Conservation (phyloP, 1,140 invertebrate genomes). For the Chymomyza costata region DNA sequence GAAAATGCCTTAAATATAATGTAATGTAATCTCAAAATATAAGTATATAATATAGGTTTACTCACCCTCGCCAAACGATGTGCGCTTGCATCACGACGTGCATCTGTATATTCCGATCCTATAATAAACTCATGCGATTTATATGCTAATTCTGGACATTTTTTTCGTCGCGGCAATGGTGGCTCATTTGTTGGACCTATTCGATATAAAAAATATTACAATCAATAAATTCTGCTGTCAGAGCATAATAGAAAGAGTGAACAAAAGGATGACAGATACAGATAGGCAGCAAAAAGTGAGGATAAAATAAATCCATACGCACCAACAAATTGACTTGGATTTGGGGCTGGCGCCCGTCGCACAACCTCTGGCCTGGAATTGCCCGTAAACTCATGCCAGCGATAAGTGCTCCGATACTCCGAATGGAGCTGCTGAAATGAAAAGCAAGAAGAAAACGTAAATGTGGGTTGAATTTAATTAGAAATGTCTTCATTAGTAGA, state of each 20-base stretch:
- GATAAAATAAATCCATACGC: constrained; percentile 37
- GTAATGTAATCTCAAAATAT: no score
- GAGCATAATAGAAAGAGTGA: constrained; percentile 31
- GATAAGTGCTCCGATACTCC: constrained; percentile 93
- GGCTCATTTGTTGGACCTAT: constrained; percentile 80
- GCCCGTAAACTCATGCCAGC: constrained; percentile 92
- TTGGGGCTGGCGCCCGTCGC: constrained; percentile 78
- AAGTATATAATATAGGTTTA: no score
- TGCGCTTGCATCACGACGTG: constrained; percentile 61
- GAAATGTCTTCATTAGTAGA: neutral
- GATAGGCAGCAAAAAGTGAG: no score
- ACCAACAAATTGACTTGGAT: constrained; percentile 77
- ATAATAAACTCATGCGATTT: constrained; percentile 87
- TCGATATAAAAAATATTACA: constrained; percentile 22
- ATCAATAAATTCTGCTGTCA: constrained; percentile 35
- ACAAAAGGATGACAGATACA: constrained; percentile 7
- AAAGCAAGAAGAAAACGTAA: constrained; percentile 16
- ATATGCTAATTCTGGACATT: constrained; percentile 90
- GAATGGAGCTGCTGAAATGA: constrained; percentile 87
- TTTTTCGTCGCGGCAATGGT: constrained; percentile 88
- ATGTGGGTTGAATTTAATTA: constrained; percentile 10
- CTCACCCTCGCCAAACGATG: constrained; percentile 71
- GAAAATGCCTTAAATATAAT: no score
- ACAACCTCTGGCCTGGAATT: constrained; percentile 80
- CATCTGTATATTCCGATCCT: constrained; percentile 76